Base-by-base conservation (phyloP, 2,113 vertebrate genomes). In the Leptocoma aspasia region DNA sequence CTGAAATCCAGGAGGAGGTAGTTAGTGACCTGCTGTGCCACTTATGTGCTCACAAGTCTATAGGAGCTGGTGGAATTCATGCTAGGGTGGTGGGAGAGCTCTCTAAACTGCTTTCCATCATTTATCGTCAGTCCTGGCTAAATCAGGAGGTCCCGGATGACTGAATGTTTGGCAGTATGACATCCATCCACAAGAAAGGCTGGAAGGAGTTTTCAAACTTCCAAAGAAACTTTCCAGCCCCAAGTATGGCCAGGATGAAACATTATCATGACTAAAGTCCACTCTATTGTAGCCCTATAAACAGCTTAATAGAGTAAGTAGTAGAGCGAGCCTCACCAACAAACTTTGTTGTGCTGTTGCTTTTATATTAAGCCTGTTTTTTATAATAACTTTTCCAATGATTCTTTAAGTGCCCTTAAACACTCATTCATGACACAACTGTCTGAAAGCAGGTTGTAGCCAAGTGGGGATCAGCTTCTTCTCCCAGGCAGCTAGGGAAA, bases 61-160 rank as follows among this genome's bases (percentile, higher is more conserved):
- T 47, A 30, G 30, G 24, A 35, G 19, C 26, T 27, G 30, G 7
- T 61, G 17, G 39, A 11, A 39, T 75, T 33, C 39, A 53, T n/a
- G 28, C 37, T 12, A 30, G 30, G 7, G 13, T 53, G 30, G 8
- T n/a, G 9, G 39, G 31, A 53, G 30, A 75, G 5, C n/a, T 60
- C 0, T 0, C 16, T 52, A 15, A 60, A 8, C 16, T 45, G 10
- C 54, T 75, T 23, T 47, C 11, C 20, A 22, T 68, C 2, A 35
- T 47, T 75, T 60, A 8, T 53, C 39, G 22, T 47, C 53, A 47
- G 39, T 39, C 45, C 53, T 61, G 78, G 13, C 14, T 68, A 31
- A 41, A 45, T 31, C 9, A 7, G 21, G 45, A 31, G 11, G 41
- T 26, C n/a, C 30, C 0, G 0, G 21, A 4, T 68, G 45, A n/a